Conservation (phyloP, 2,888 invertebrate genomes). For the Rhagium mordax region DNA sequence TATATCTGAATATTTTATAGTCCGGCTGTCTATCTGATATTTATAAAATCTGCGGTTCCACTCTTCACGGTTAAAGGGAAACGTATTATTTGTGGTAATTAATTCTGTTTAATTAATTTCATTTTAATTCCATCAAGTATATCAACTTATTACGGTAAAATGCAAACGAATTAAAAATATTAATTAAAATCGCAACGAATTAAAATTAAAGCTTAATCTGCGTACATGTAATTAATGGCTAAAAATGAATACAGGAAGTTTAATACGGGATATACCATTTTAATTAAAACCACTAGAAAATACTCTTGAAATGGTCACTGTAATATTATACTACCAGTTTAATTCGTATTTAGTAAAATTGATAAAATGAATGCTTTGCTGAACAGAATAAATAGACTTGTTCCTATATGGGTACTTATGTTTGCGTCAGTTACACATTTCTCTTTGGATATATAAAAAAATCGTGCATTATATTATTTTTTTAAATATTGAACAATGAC, state of each 20-base stretch:
- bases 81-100: background rate
- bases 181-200: background rate
- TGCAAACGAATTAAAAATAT: background rate
- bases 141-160: background rate
- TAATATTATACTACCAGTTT: slow-evolving; percentile 16
- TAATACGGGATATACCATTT: slow-evolving; percentile 20
- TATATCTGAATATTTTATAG: too few relatives aligned
- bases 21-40: too few relatives aligned
- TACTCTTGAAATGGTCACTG: slow-evolving; percentile 15
- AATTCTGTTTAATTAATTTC: background rate
- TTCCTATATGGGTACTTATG: too few relatives aligned
- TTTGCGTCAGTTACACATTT: too few relatives aligned
- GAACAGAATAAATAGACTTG: background rate
- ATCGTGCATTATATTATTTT: too few relatives aligned
- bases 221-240: slow-evolving; percentile 23
- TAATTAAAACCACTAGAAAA: slow-evolving; percentile 30
- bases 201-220: slow-evolving; percentile 17
- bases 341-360: slow-evolving; percentile 15
- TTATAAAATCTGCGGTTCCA: background rate
- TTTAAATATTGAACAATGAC: too few relatives aligned
- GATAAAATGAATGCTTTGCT: background rate
- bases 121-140: background rate
- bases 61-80: background rate
- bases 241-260: slow-evolving; percentile 28
- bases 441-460: too few relatives aligned